A percentile compares a stretch with the other conserved stretches of the same genome.
These are phyloP conservation scores for Hanleya hanleyi DNA, from an alignment of 2,888 invertebrate species.

Conservation along the genomic window DNA sequence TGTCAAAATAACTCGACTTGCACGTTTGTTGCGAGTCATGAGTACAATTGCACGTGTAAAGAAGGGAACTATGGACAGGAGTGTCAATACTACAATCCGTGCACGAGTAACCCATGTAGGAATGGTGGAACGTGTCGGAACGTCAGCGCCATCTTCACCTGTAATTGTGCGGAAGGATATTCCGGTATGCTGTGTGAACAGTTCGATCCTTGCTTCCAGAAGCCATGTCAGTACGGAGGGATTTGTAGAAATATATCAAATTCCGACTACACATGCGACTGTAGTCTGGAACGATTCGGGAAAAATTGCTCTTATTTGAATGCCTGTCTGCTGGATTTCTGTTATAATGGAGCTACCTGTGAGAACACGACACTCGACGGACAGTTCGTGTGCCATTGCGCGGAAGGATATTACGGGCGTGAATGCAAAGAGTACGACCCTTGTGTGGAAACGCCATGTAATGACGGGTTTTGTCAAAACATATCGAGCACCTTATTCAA, in stretches of 20 bases:
- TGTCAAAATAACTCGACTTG: conserved; percentile 61
- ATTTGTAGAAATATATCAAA: not conserved
- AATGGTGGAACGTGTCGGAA: conserved; percentile 34
- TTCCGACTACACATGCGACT: conserved; percentile 35
- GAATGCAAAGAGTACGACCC: conserved; percentile 51
- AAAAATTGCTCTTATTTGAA: conserved; percentile 9
- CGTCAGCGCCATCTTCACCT: conserved; percentile 1
- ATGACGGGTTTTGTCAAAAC: conserved; percentile 50
- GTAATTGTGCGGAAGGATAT: conserved; percentile 44
- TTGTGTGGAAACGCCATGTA: conserved; percentile 51
- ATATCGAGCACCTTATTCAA: conserved; percentile 37
- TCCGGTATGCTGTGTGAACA: conserved; percentile 45
- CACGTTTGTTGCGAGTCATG: conserved; percentile 36
- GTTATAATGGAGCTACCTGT: conserved; percentile 15
- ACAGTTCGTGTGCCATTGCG: conserved; percentile 20
- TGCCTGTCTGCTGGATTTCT: conserved; percentile 7
- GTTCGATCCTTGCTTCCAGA: conserved; percentile 41
- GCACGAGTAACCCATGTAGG: conserved; percentile 33
- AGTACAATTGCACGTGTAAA: conserved; percentile 56
- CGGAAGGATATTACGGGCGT: conserved; percentile 47
- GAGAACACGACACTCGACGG: conserved; percentile 7
- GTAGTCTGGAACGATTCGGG: conserved; percentile 37
- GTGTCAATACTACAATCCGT: conserved; percentile 53
- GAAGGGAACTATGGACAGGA: conserved; percentile 54
- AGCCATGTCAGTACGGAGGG: conserved; percentile 13